These are phyloP conservation scores for Calcarius lapponicus DNA, from an alignment of 2,797 vertebrate genomes.

Conservation along the genomic window DNA sequence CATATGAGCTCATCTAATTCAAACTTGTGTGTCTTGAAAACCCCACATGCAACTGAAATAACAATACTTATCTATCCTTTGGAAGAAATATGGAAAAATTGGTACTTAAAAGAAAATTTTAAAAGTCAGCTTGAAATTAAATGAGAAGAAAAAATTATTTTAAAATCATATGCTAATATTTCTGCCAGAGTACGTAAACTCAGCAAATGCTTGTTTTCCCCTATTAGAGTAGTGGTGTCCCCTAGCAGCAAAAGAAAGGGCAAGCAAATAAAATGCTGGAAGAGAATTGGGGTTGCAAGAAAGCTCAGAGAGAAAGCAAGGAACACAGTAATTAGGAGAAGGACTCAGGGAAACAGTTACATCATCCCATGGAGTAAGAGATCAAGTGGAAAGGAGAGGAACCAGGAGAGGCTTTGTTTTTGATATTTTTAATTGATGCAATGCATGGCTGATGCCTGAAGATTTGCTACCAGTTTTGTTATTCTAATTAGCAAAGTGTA, in stretches of 20 bases:
- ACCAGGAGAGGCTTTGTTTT: slow-evolving; percentile 46
- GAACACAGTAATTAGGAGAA: slow-evolving; percentile 26
- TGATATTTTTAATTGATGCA: slow-evolving; percentile 72
- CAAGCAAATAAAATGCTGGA: not conserved
- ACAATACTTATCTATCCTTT: not conserved
- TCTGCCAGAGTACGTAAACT: not conserved
- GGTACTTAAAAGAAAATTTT: not conserved
- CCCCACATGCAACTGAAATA: not conserved
- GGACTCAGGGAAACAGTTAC: slow-evolving; percentile 32
- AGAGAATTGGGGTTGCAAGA: not conserved
- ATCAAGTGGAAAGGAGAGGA: slow-evolving; percentile 56
- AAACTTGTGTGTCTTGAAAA: not conserved
- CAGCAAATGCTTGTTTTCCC: slow-evolving; percentile 22
- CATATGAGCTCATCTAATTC: not conserved
- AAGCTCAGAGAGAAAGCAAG: not conserved
- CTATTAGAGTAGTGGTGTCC: not conserved
- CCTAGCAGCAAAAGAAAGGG: slow-evolving; percentile 10
- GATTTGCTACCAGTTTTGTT: slow-evolving; percentile 70
- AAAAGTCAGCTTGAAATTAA: not conserved
- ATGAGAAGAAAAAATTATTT: not conserved
- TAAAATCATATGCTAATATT: not conserved
- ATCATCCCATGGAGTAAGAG: slow-evolving; percentile 46
- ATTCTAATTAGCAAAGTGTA: slow-evolving; percentile 59
- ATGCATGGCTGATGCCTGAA: slow-evolving; percentile 63
- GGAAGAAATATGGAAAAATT: not conserved